Evolutionary conservation across 2,888 invertebrate genomes (phyloP), one percentile per base, ranked within the genome.

Genomic region (Himalopsyche tibetana): DNA sequence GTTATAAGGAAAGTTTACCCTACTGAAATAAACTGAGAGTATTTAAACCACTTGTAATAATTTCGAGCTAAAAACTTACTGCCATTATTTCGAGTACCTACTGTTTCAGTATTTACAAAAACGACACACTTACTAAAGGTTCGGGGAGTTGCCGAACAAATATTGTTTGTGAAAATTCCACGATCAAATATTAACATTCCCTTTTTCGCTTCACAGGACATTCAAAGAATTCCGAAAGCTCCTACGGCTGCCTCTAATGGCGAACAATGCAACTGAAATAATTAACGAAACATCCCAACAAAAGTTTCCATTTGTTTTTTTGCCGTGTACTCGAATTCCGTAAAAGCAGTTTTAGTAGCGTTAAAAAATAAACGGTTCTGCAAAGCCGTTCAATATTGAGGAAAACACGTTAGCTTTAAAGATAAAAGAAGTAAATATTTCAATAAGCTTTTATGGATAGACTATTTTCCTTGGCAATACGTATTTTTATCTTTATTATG

Each of bases 201-300:
- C 74, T 74, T 74, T 74, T 74, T 38, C 74, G 38, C 74, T 74
- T 74, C 28, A 74, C 36, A 38, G 74, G 36, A 38, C 36, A 36
- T 36, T 36, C 36, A 74, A 74, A 74, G 74, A 74, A 74, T 74
- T 36, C 74, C 74, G 15, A 74, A 12, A 74, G 74, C 74, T 74
- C 74, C 36, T 74, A 74, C 36, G 74, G 74, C 74, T 74, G 74
- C 2, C 74, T 74, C 15, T 74, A 74, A 74, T 36, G 36, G 74
- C 74, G 74, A 74, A 74, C 74, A 74, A 74, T 74, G 74, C 74
- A 74, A 74, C 74, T 74, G 38, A 74, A 74, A 74, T 74, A 74
- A 74, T 74, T 74, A 74, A 74, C 74, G 74, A 36, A 74, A 38
- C 74, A 74, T 74, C 74, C 74, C 74, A 38, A 38, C 74, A 74